Percentiles rank a stretch among this genome's conserved stretches.
These are phyloP conservation scores for Andricus curvator DNA, from an alignment of 2,888 invertebrate species.

Conservation along the genomic window DNA sequence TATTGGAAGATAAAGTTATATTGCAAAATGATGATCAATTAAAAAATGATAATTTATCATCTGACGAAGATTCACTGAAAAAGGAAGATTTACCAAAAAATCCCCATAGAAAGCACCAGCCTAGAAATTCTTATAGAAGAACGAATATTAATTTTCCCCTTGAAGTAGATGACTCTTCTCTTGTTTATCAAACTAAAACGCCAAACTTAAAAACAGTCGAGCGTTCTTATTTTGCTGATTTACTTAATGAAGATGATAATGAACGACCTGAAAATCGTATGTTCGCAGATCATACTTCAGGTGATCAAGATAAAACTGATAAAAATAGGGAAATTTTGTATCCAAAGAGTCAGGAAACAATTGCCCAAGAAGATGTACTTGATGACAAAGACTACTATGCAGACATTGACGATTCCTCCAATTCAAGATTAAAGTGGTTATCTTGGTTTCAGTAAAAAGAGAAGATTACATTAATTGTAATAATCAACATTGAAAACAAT, in stretches of 20 bases:
- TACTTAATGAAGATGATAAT: background rate
- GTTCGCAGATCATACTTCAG: background rate
- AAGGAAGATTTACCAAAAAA: background rate
- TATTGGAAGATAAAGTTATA: background rate
- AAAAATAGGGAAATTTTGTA: background rate
- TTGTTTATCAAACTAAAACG: background rate
- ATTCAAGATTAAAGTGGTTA: background rate
- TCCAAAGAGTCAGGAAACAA: constrained; percentile 3
- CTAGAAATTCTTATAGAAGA: background rate
- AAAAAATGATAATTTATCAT: background rate
- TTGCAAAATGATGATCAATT: background rate
- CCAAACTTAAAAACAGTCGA: background rate
- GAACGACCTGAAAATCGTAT: background rate
- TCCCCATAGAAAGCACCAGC: background rate
- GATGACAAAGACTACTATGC: constrained; percentile 30
- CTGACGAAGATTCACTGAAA: background rate
- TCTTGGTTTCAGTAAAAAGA: background rate
- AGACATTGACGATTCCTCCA: background rate
- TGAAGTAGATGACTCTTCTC: background rate
- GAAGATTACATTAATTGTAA: background rate
- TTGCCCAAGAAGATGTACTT: background rate
- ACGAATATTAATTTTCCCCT: background rate
- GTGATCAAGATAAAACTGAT: background rate
- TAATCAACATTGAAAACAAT: background rate
- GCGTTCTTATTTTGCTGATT: background rate